A percentile compares a stretch with the other conserved stretches of the same genome.
Conservation (phyloP, 2,113 vertebrate genomes). For the Phocoena sinus region DNA sequence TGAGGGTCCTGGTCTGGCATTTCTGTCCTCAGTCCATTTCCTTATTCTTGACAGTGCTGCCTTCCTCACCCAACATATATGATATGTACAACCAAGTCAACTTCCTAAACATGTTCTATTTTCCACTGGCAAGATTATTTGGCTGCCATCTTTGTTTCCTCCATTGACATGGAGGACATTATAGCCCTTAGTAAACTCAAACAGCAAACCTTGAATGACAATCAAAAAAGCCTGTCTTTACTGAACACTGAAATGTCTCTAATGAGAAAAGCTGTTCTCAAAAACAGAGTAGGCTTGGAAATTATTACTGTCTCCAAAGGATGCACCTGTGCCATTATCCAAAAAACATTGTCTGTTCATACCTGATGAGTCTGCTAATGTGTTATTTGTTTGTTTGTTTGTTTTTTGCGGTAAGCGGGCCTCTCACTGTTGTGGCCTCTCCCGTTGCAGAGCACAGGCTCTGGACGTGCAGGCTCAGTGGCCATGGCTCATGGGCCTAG, state of each 20-base stretch:
- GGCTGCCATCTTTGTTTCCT: not conserved
- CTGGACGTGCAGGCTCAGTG: too few relatives aligned
- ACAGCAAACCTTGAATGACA: not conserved
- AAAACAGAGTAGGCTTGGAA: not conserved
- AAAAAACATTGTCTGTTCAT: not conserved
- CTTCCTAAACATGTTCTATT: not conserved
- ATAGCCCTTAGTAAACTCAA: not conserved
- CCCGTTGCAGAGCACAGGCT: too few relatives aligned
- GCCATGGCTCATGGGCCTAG: too few relatives aligned
- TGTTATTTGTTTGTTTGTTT: too few relatives aligned
- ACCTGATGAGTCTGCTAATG: too few relatives aligned
- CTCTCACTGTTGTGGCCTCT: too few relatives aligned
- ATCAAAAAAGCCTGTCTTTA: not conserved
- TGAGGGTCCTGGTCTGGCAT: too few relatives aligned
- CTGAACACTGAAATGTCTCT: not conserved
- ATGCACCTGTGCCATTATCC: not conserved
- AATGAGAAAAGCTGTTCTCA: not conserved
- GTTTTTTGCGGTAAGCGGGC: too few relatives aligned
- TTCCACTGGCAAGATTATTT: not conserved
- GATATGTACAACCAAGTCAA: not conserved
- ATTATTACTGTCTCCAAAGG: not conserved
- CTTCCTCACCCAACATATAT: not conserved
- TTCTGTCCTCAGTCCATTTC: not conserved
- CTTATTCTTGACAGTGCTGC: not conserved
- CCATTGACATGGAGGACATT: not conserved